A percentile compares a stretch with the other conserved stretches of the same genome.
These are phyloP conservation scores for Cosmopolites sordidus DNA, from an alignment of 2,888 invertebrate genomes.

Conservation along the genomic window DNA sequence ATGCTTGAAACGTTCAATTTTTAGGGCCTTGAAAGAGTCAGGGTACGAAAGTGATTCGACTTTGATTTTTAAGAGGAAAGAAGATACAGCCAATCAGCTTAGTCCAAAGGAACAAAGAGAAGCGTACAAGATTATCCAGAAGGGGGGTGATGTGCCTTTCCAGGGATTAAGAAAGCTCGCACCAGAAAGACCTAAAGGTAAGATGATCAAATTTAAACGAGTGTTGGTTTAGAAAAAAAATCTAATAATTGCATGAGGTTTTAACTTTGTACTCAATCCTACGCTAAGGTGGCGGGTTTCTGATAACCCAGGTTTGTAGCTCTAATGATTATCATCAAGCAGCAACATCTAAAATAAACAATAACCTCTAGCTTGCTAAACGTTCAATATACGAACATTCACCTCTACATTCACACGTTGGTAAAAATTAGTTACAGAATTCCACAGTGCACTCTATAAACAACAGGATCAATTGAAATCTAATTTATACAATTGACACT, in stretches of 20 bases:
- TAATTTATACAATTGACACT: background rate
- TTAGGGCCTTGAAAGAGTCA: slow-evolving; percentile 79
- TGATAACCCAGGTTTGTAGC: slow-evolving; percentile 13
- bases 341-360: no score
- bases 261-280: slow-evolving; percentile 27
- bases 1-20: slow-evolving; percentile 19
- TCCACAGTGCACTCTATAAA: slow-evolving; percentile 13
- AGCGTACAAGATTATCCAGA: slow-evolving; percentile 83
- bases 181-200: slow-evolving; percentile 78
- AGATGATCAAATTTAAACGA: no score
- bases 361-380: no score
- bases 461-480: slow-evolving; percentile 1
- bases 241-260: slow-evolving; percentile 20
- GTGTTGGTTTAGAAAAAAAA: no score
- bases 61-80: slow-evolving; percentile 75
- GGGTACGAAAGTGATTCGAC: slow-evolving; percentile 91
- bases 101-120: slow-evolving; percentile 81
- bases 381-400: background rate
- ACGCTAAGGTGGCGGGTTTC: slow-evolving; percentile 26
- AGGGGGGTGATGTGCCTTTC: slow-evolving; percentile 91
- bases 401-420: background rate
- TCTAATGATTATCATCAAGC: slow-evolving; percentile 1
- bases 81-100: slow-evolving; percentile 60
- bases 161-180: slow-evolving; percentile 88
- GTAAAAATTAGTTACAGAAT: slow-evolving; percentile 4